These are phyloP conservation scores for Rhizoglyphus robini DNA, from an alignment of 1,140 invertebrate species.

Conservation along the genomic window DNA sequence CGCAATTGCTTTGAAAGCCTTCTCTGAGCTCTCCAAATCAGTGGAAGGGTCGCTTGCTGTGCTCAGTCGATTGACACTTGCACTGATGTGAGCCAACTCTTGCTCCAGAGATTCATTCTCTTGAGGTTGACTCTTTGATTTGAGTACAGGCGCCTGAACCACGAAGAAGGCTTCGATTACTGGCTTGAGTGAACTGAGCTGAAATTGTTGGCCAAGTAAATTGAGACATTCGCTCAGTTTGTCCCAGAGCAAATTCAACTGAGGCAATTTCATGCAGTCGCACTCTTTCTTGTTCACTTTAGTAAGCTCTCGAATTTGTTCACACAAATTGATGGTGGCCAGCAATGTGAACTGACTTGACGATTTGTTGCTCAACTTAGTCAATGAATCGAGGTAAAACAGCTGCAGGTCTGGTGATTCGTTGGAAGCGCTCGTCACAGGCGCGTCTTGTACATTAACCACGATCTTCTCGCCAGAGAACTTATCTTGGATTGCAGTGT, in stretches of 20 bases:
- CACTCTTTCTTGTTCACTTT: too few relatives aligned
- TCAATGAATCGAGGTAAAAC: too few relatives aligned
- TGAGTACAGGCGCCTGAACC: conserved; percentile 53
- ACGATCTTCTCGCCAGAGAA: conserved; percentile 57
- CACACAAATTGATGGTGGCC: conserved; percentile 73
- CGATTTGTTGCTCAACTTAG: conserved; percentile 48
- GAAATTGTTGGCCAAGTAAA: conserved; percentile 73
- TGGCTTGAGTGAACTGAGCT: conserved; percentile 74
- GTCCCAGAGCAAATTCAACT: conserved; percentile 43
- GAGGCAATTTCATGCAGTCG: conserved; percentile 53
- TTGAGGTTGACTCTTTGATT: conserved; percentile 23
- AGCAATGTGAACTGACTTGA: conserved; percentile 78
- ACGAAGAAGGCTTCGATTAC: conserved; percentile 84
- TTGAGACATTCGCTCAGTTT: conserved; percentile 64
- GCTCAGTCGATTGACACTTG: conserved; percentile 38
- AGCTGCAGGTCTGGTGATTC: too few relatives aligned
- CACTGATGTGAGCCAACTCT: conserved; percentile 41
- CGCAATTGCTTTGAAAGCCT: conserved; percentile 47
- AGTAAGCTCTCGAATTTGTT: too few relatives aligned
- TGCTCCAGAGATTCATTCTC: conserved; percentile 37
- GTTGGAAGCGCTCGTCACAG: too few relatives aligned
- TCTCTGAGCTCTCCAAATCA: conserved; percentile 29
- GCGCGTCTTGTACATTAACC: too few relatives aligned
- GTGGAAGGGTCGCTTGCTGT: conserved; percentile 22
- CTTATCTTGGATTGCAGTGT: conserved; percentile 37